A percentile compares a stretch with the other conserved stretches of the same genome.
Conservation (phyloP, 2,888 invertebrate genomes). For the Eilema caniola region DNA sequence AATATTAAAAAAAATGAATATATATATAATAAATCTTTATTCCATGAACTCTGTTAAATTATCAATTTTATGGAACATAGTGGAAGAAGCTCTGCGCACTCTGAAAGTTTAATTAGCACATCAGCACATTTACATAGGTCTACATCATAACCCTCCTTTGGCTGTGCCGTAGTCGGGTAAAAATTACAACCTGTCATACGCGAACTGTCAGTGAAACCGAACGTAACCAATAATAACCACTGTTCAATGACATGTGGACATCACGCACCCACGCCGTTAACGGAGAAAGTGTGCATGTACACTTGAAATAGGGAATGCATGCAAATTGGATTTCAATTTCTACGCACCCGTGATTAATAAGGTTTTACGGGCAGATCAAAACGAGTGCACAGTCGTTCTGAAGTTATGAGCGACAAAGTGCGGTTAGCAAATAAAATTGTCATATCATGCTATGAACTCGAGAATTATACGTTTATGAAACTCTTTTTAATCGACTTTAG, state of each 20-base stretch:
- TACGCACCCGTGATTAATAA: conserved; percentile 60
- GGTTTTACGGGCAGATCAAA: conserved; percentile 49
- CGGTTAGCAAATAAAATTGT: background rate
- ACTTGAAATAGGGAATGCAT: conserved; percentile 62
- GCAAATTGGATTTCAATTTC: conserved; percentile 75
- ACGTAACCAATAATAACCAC: conserved; percentile 62
- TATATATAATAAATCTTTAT: too few relatives aligned
- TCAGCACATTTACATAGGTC: too few relatives aligned
- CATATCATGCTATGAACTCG: background rate
- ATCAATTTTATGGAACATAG: too few relatives aligned
- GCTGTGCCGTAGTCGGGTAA: too few relatives aligned
- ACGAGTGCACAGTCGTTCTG: conserved; percentile 40
- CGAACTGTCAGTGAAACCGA: background rate
- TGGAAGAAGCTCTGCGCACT: too few relatives aligned
- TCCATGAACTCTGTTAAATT: too few relatives aligned
- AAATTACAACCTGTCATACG: background rate
- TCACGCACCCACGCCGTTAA: conserved; percentile 65
- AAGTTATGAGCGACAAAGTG: conserved; percentile 29
- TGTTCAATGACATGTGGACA: conserved; percentile 68
- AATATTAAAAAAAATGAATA: too few relatives aligned
- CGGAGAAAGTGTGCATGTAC: conserved; percentile 70
- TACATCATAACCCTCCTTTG: too few relatives aligned
- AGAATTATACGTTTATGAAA: background rate
- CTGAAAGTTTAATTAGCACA: too few relatives aligned
- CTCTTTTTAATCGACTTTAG: too few relatives aligned